phyloP scores from a whole-genome alignment of 2,888 invertebrate species.

The Coleophora deauratella region DNA sequence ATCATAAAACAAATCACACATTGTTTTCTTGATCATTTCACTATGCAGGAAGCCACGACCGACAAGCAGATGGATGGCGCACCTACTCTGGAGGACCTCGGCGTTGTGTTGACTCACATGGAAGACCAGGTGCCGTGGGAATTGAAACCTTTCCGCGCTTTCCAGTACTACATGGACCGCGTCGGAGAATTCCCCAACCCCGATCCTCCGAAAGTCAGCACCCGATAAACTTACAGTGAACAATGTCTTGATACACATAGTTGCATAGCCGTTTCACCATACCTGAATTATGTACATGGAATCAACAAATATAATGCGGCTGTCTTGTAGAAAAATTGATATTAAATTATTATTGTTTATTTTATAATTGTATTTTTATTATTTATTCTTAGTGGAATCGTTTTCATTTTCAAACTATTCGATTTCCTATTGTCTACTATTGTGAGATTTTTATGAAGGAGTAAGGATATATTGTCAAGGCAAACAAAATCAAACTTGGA shows the following conservation, averaged over 20 bases:
- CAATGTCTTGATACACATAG: not conserved
- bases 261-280: not conserved
- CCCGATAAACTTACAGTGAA: not conserved
- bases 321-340: not conserved
- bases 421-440: too few species aligned
- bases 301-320: too few species aligned
- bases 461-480: too few species aligned
- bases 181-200: constrained; percentile 84
- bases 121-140: constrained; percentile 91
- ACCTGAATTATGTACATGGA: too few species aligned
- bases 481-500: too few species aligned
- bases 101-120: constrained; percentile 82
- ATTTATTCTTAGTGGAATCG: too few species aligned
- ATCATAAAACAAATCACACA: too few species aligned
- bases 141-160: constrained; percentile 79
- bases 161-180: constrained; percentile 82
- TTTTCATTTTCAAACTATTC: too few species aligned
- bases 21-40: too few species aligned
- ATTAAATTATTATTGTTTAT: constrained; percentile 12
- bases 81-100: constrained; percentile 91
- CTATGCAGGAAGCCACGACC: constrained; percentile 83
- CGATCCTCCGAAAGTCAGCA: constrained; percentile 70
- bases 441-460: too few species aligned
- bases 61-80: constrained; percentile 77
- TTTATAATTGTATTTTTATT: not conserved